phyloP scores from a whole-genome alignment of 2,888 invertebrate species.

The Idaea dimidiata region DNA sequence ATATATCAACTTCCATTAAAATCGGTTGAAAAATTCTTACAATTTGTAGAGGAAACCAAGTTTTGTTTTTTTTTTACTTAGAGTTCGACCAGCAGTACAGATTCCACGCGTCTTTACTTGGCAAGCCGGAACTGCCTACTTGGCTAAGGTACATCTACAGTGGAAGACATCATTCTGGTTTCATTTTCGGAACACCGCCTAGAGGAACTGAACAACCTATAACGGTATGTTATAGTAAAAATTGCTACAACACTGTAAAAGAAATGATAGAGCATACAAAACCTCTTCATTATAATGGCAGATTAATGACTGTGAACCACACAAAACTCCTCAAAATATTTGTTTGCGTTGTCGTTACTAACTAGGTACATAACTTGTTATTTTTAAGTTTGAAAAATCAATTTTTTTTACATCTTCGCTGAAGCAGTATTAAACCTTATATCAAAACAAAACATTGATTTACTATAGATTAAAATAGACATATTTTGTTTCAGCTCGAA shows the following conservation, averaged over 20 bases:
- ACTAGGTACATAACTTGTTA: too few species aligned
- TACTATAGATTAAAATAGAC: too few species aligned
- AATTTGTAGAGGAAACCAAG: too few species aligned
- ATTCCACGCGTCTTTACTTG: conserved; percentile 87
- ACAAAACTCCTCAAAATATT: not conserved
- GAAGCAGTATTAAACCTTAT: too few species aligned
- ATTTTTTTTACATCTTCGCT: too few species aligned
- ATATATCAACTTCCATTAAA: too few species aligned
- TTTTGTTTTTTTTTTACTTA: conserved; percentile 51
- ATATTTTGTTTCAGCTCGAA: conserved; percentile 79
- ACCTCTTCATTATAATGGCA: not conserved
- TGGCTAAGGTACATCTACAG: conserved; percentile 94
- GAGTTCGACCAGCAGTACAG: conserved; percentile 83
- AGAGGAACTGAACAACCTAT: conserved; percentile 64
- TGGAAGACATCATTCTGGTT: conserved; percentile 87
- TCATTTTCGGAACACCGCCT: conserved; percentile 92
- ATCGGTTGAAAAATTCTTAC: too few species aligned
- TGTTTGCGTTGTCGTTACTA: too few species aligned
- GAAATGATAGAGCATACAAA: not conserved
- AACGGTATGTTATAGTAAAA: conserved; percentile 41
- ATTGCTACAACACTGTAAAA: not conserved
- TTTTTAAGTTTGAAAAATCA: too few species aligned
- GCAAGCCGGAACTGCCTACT: conserved; percentile 90
- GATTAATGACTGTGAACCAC: not conserved
- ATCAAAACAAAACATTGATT: too few species aligned